Percentiles rank a stretch among this genome's conserved stretches.
Evolutionary conservation across 2,113 vertebrate species (phyloP).

Genomic region (Mustela nigripes): DNA sequence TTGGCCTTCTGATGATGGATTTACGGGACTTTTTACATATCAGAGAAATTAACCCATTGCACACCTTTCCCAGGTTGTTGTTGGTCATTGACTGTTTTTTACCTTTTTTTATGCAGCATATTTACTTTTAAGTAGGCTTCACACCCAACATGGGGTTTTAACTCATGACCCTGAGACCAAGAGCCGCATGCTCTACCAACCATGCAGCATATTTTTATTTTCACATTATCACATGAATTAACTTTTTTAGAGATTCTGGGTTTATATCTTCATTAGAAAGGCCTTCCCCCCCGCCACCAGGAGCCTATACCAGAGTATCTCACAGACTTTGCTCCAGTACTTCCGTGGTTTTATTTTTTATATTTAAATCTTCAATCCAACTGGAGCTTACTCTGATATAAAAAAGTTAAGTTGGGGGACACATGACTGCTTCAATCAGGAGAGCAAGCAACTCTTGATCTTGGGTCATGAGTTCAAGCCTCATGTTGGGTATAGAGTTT

Average conservation of each 20-base stretch:
- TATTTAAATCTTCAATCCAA: conserved; percentile 21
- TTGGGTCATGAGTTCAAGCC: neutral
- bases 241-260: neutral
- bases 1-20: neutral
- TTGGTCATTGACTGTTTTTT: neutral
- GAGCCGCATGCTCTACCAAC: neutral
- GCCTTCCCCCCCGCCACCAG: neutral
- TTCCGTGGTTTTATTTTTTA: neutral
- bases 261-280: neutral
- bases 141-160: neutral
- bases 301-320: neutral
- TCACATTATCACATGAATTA: neutral
- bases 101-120: neutral
- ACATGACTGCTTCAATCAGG: too few species aligned
- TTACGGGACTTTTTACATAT: neutral
- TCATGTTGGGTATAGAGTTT: neutral
- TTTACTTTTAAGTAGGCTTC: neutral
- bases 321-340: neutral
- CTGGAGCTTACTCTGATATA: neutral
- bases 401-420: neutral
- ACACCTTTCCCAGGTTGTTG: neutral
- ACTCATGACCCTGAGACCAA: neutral
- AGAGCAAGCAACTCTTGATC: neutral
- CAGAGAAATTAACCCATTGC: neutral
- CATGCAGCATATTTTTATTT: neutral